Conservation (phyloP, 2,888 invertebrate genomes). For the Harpalus rubripes region DNA sequence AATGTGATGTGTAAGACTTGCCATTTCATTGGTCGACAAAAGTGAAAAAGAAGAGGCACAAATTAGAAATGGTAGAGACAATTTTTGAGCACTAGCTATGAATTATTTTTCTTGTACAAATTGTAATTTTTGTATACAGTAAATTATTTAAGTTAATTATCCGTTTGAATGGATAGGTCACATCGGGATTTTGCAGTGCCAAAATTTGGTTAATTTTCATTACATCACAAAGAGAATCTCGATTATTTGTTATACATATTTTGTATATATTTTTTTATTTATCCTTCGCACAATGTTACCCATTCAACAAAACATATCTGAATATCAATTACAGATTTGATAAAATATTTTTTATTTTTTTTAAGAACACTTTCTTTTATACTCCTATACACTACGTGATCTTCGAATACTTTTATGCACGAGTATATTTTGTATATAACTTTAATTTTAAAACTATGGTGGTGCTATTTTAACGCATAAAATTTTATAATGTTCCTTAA, state of each 20-base stretch:
- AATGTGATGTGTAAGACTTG: constrained; percentile 64
- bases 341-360: background rate
- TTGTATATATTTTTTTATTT: constrained; percentile 52
- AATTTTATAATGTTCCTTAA: constrained; percentile 19
- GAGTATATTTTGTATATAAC: background rate
- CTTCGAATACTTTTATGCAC: constrained; percentile 33
- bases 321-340: constrained; percentile 1
- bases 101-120: constrained; percentile 46
- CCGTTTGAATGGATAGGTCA: constrained; percentile 14
- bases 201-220: constrained; percentile 28
- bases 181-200: constrained; percentile 49
- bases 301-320: constrained; percentile 54
- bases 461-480: constrained; percentile 36
- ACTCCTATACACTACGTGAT: background rate
- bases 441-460: constrained; percentile 31
- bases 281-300: constrained; percentile 42
- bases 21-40: constrained; percentile 48
- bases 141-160: constrained; percentile 45
- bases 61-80: constrained; percentile 36
- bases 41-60: constrained; percentile 22
- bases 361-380: background rate
- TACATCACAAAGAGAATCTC: constrained; percentile 28
- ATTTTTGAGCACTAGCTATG: constrained; percentile 28
- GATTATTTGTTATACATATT: constrained; percentile 33
- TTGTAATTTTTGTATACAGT: constrained; percentile 51